Percentiles rank a stretch among this genome's conserved stretches.
Conservation (phyloP, 2,888 invertebrate species). For the Sylvicola cinctus region DNA sequence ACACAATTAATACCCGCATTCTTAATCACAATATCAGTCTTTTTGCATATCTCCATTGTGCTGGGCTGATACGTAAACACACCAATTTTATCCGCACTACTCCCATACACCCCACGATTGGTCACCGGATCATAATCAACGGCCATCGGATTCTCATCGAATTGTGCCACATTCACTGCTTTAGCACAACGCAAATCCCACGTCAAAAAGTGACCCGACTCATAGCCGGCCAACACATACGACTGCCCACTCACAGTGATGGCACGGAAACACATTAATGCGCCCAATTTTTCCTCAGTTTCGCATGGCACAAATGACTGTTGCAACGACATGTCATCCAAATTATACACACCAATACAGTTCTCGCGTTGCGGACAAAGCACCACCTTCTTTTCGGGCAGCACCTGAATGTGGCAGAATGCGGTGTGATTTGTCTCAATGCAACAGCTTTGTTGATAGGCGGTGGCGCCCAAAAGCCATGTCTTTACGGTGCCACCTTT, state of each 20-base stretch:
- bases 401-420: constrained; percentile 44
- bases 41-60: constrained; percentile 29
- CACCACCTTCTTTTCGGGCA: constrained; percentile 34
- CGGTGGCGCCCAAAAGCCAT: constrained; percentile 37
- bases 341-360: constrained; percentile 21
- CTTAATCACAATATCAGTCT: constrained; percentile 41
- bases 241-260: constrained; percentile 25
- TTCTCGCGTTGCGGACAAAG: constrained; percentile 43
- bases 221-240: constrained; percentile 47
- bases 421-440: constrained; percentile 42
- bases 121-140: constrained; percentile 46
- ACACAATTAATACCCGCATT: constrained; percentile 53
- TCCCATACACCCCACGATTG: constrained; percentile 44
- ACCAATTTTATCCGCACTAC: constrained; percentile 16
- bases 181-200: constrained; percentile 47
- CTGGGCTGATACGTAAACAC: constrained; percentile 19
- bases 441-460: constrained; percentile 34
- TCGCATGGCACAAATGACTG: constrained; percentile 22
- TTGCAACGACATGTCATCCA: constrained; percentile 20
- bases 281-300: constrained; percentile 26
- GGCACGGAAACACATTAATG: constrained; percentile 34
- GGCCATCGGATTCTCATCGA: constrained; percentile 41
- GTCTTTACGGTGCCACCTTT: constrained; percentile 49
- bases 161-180: constrained; percentile 32
- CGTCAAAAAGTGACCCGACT: constrained; percentile 46